These are phyloP conservation scores for Thalassoma bifasciatum DNA, from an alignment of 2,113 vertebrate species.

Conservation along the genomic window DNA sequence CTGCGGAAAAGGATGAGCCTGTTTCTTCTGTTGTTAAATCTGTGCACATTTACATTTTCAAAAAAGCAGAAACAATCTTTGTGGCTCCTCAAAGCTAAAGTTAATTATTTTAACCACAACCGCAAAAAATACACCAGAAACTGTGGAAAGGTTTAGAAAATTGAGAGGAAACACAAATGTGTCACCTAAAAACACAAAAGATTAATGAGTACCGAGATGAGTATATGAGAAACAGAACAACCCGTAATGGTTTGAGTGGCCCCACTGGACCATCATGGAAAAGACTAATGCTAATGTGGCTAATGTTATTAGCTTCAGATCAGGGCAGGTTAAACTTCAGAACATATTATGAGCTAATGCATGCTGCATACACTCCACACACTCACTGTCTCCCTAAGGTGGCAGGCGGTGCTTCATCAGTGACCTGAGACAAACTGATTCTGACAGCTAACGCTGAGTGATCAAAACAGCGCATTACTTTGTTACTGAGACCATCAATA, in stretches of 20 bases:
- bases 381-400: conserved; percentile 32
- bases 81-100: neutral
- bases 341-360: conserved; percentile 19
- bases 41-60: neutral
- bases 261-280: no score
- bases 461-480: conserved; percentile 58
- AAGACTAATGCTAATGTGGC: no score
- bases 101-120: neutral
- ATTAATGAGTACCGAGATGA: no score
- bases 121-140: no score
- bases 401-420: conserved; percentile 39
- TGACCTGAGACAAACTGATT: conserved; percentile 52
- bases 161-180: conserved; percentile 36
- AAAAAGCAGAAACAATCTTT: neutral
- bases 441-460: conserved; percentile 53
- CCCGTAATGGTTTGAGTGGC: no score
- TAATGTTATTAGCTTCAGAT: conserved; percentile 44
- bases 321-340: conserved; percentile 30
- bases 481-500: conserved; percentile 40
- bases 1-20: neutral
- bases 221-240: neutral
- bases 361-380: neutral
- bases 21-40: neutral
- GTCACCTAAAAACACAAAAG: conserved; percentile 33
- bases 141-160: neutral